Evolutionary conservation across 2,888 invertebrate species (phyloP), one percentile per base, ranked within the genome.

Genomic region (Latrodectus elegans): DNA sequence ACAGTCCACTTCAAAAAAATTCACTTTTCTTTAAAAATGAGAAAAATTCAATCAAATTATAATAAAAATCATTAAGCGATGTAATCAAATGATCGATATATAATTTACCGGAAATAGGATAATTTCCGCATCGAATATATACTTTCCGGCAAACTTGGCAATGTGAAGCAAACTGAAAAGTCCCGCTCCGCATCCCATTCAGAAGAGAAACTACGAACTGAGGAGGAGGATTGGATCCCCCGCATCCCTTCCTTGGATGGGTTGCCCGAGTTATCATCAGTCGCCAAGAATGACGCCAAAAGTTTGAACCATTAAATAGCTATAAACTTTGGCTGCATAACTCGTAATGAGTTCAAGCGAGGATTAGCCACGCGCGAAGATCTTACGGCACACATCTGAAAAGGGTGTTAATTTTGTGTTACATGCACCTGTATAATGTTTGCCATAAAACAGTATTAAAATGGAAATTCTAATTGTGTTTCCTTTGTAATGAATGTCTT

Each of bases 281-380:
- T 15, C 81, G 84, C 84, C 84, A 84, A 84, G 17, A 2, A 67
- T 17, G 11, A 49, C 73, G 78, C 78, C 84, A 78, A 84, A 64
- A 12, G n/a, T 15, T 26, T 17, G 14, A 26, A 15, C 67, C 70
- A 77, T 77, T 77, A 82, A 82, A 82, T 64, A 64, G 82, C 82
- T 49, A 75, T 82, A 82, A 82, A 82, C 75, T 81, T 81, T 49
- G 22, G 52, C 70, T 67, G 64, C 55, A 49, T 64, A 75, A 74
- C 53, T 77, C 52, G 75, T 75, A 75, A 75, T 75, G 75, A 74
- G 22, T 22, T 17, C 73, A 26, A 12, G 8, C 53, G 26, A 74
- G 52, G 73, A 22, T 55, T 11, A 55, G 55, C 22, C 22, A 22
- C 22, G 22, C 22, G 22, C 22, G 22, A 1, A 22, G 15, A 6